phyloP scores from a whole-genome alignment of 2,888 invertebrate genomes.

The Diplazon laetatorius region DNA sequence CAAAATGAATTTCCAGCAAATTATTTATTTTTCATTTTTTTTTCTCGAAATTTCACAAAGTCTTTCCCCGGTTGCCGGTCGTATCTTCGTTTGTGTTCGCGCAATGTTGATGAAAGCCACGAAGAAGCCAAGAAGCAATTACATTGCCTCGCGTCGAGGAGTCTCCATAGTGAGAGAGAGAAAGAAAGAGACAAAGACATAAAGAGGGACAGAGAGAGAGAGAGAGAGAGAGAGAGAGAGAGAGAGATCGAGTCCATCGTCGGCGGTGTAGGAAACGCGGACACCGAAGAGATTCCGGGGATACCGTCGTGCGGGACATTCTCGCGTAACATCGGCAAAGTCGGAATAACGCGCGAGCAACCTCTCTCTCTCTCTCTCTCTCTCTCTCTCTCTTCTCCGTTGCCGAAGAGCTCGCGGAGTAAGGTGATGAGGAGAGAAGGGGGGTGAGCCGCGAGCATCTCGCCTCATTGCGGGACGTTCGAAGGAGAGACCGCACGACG shows the following conservation, averaged over 20 bases:
- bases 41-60: neutral
- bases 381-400: too few relatives aligned
- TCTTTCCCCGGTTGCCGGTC: neutral
- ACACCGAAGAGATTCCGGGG: constrained; percentile 30
- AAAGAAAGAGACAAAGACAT: too few relatives aligned
- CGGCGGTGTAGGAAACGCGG: neutral
- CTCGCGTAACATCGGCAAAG: constrained; percentile 6
- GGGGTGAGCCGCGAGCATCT: too few relatives aligned
- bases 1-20: constrained; percentile 5
- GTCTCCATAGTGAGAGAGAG: too few relatives aligned
- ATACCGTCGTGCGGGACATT: constrained; percentile 13
- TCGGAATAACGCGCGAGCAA: too few relatives aligned
- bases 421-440: too few relatives aligned
- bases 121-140: neutral
- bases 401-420: too few relatives aligned
- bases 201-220: neutral
- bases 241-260: neutral
- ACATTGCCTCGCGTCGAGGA: neutral
- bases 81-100: neutral
- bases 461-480: too few relatives aligned
- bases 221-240: constrained; percentile 3
- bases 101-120: constrained; percentile 27
- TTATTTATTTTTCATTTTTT: too few relatives aligned
- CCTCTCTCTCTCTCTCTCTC: too few relatives aligned
- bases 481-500: neutral